Conservation (phyloP, 2,113 vertebrate genomes). For the Raja brachyura region DNA sequence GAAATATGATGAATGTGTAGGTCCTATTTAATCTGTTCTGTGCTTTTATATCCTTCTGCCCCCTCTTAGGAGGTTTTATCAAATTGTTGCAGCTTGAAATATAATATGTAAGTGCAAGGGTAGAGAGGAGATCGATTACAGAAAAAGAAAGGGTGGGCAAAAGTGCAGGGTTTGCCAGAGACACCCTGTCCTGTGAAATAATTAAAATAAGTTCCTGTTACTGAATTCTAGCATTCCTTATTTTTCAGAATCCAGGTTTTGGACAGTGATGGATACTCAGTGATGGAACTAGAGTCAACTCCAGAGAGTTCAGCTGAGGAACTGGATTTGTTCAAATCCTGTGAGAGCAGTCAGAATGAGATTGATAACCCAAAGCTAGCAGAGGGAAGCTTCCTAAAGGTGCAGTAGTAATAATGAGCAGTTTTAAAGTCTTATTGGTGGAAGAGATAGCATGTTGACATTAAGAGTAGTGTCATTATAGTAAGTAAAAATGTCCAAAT, state of each 20-base stretch:
- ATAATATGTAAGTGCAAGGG: slow-evolving; percentile 20
- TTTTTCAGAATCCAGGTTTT: slow-evolving; percentile 65
- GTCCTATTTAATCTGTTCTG: not conserved
- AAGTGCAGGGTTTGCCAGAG: no score
- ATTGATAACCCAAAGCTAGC: slow-evolving; percentile 56
- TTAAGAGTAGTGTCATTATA: not conserved
- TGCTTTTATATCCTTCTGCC: not conserved
- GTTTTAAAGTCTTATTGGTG: not conserved
- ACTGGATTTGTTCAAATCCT: slow-evolving; percentile 55
- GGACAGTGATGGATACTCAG: slow-evolving; percentile 62
- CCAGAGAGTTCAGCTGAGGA: slow-evolving; percentile 56
- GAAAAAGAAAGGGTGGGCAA: no score
- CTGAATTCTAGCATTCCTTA: slow-evolving; percentile 46
- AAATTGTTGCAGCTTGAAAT: not conserved
- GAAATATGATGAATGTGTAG: not conserved
- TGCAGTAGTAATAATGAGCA: slow-evolving; percentile 37
- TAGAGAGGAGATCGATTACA: not conserved
- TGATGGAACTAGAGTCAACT: slow-evolving; percentile 67
- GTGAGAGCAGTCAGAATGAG: slow-evolving; percentile 58
- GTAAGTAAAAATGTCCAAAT: not conserved
- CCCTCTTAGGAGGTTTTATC: not conserved
- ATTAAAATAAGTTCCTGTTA: not conserved
- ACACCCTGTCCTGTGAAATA: no score
- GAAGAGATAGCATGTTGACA: not conserved
- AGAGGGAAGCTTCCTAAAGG: slow-evolving; percentile 54